Percentiles rank a stretch among this genome's conserved stretches.
Evolutionary conservation across 1,140 invertebrate species (phyloP).

Genomic region (Diploscapter pachys): DNA sequence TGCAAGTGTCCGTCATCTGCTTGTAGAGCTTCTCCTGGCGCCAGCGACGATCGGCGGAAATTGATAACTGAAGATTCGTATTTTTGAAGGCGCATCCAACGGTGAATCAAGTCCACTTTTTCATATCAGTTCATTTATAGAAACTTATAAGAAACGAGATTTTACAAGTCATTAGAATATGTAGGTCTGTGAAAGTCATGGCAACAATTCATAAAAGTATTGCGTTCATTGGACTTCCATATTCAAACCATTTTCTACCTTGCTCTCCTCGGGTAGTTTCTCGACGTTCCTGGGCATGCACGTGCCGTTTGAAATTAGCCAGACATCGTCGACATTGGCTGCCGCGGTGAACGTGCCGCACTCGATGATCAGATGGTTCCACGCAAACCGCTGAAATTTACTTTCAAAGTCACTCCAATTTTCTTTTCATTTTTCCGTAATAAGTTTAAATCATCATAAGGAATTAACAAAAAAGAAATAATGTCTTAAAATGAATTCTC

Average conservation of each 20-base stretch:
- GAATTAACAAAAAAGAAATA: too few relatives aligned
- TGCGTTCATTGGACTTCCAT: too few relatives aligned
- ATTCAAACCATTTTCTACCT: not conserved
- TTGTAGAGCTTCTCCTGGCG: slow-evolving; percentile 57
- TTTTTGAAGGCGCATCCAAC: not conserved
- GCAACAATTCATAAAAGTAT: too few relatives aligned
- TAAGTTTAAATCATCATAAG: too few relatives aligned
- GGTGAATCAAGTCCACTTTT: not conserved
- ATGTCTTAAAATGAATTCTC: not conserved
- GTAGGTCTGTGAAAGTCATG: too few relatives aligned
- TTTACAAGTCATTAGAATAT: too few relatives aligned
- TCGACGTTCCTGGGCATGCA: slow-evolving; percentile 42
- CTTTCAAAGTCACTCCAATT: not conserved
- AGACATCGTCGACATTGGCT: slow-evolving; percentile 35
- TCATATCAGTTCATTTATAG: too few relatives aligned
- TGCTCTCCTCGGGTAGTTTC: slow-evolving; percentile 33
- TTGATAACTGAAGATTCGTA: slow-evolving; percentile 23
- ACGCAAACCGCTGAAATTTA: slow-evolving; percentile 32
- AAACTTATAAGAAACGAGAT: too few relatives aligned
- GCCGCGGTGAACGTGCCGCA: slow-evolving; percentile 36
- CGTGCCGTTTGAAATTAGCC: slow-evolving; percentile 41
- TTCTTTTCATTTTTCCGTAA: not conserved
- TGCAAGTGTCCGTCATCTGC: slow-evolving; percentile 56
- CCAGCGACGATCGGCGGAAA: slow-evolving; percentile 51
- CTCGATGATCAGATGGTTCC: slow-evolving; percentile 33